Conservation (phyloP, 2,113 vertebrate genomes). For the Verasper variegatus region DNA sequence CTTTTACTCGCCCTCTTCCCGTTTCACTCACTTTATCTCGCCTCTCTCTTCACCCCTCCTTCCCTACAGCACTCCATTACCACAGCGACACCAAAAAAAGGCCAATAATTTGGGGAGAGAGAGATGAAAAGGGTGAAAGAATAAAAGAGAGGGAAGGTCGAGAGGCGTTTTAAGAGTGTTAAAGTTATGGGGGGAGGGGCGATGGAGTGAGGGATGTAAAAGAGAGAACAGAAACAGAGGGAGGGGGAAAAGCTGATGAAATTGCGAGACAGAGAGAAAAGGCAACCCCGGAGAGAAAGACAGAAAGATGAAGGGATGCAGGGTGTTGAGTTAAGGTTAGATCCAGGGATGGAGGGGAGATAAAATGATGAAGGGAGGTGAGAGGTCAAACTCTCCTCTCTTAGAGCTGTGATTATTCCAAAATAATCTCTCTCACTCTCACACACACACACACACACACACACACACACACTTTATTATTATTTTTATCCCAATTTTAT, state of each 20-base stretch:
- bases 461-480: background rate
- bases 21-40: slow-evolving; percentile 10
- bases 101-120: slow-evolving; percentile 19
- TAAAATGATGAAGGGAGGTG: slow-evolving; percentile 59
- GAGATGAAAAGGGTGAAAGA: slow-evolving; percentile 25
- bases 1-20: slow-evolving; percentile 12
- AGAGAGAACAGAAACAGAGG: slow-evolving; percentile 6
- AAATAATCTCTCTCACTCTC: too few species aligned
- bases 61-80: slow-evolving; percentile 6
- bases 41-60: background rate
- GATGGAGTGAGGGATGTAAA: slow-evolving; percentile 21
- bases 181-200: background rate
- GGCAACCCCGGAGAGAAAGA: slow-evolving; percentile 47
- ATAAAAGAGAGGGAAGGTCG: background rate
- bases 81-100: slow-evolving; percentile 6
- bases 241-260: slow-evolving; percentile 57
- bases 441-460: slow-evolving; percentile 17
- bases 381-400: slow-evolving; percentile 44
- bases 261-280: slow-evolving; percentile 58
- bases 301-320: slow-evolving; percentile 32
- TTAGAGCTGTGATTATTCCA: slow-evolving; percentile 54
- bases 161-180: background rate
- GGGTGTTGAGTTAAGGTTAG: slow-evolving; percentile 48
- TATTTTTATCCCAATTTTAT: slow-evolving; percentile 17
- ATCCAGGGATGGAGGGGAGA: slow-evolving; percentile 43